phyloP scores from a whole-genome alignment of 2,797 vertebrate species.

The Poecilia gillii region DNA sequence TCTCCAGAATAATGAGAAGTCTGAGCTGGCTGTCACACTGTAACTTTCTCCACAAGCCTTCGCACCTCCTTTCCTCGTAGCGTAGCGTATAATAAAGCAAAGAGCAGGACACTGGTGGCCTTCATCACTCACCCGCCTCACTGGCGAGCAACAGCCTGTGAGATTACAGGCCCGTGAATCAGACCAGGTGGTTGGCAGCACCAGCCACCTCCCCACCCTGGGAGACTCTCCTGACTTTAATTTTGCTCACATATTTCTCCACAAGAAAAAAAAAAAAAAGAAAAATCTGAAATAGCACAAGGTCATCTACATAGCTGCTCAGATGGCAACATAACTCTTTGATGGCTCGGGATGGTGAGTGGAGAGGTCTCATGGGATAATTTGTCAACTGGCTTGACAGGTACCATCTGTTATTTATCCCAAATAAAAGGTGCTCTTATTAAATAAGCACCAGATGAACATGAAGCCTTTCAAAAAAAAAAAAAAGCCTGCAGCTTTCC shows the following conservation, averaged over 20 bases:
- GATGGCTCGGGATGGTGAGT: not conserved
- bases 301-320: not conserved
- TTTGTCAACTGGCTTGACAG: conserved; percentile 5
- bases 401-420: conserved; percentile 13
- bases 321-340: not conserved
- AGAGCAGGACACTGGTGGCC: not conserved
- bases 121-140: not conserved
- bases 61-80: not conserved
- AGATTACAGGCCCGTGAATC: not conserved
- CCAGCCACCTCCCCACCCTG: not conserved
- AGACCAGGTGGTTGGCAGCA: conserved; percentile 8
- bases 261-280: not conserved
- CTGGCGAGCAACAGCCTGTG: not conserved
- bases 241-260: not conserved
- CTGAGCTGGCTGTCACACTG: not conserved
- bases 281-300: not conserved
- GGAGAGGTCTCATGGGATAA: not conserved
- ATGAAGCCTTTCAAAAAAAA: not conserved
- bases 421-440: not conserved
- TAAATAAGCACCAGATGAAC: not conserved
- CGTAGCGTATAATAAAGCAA: conserved; percentile 1
- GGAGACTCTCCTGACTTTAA: not conserved
- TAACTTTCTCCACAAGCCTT: not conserved
- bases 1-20: not conserved
- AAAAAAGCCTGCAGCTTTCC: not conserved